Conservation (phyloP, 2,113 vertebrate species). For the Tychaedon coryphoeus region DNA sequence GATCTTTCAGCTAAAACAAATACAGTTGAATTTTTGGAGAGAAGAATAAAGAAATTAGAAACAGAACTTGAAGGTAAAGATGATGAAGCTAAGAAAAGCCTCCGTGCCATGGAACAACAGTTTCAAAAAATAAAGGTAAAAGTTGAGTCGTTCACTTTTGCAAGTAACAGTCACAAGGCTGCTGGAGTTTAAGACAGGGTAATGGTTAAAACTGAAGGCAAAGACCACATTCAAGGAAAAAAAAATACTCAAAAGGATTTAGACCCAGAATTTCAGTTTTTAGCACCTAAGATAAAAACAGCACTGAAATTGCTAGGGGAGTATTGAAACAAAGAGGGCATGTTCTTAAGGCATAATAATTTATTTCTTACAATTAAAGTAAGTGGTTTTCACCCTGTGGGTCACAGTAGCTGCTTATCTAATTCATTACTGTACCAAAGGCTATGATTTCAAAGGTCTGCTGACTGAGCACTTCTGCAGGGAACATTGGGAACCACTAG, state of each 20-base stretch:
- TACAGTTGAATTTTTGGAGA: slow-evolving; percentile 82
- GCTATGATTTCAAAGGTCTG: not conserved
- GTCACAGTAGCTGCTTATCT: not conserved
- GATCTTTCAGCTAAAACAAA: slow-evolving; percentile 54
- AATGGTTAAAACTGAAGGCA: not conserved
- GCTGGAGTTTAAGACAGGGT: not conserved
- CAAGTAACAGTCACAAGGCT: not conserved
- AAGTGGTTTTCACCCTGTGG: not conserved
- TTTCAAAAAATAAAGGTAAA: slow-evolving; percentile 90
- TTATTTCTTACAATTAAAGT: not conserved
- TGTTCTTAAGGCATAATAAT: not conserved
- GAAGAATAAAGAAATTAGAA: slow-evolving; percentile 86
- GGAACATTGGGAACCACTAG: not conserved
- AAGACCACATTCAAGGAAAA: not conserved
- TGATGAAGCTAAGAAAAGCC: slow-evolving; percentile 88
- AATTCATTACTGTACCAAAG: not conserved
- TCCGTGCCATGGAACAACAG: slow-evolving; percentile 88
- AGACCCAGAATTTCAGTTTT: not conserved
- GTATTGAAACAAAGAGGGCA: not conserved
- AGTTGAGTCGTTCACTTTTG: not conserved
- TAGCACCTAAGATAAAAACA: not conserved
- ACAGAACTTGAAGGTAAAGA: slow-evolving; percentile 87
- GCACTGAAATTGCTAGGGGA: not conserved
- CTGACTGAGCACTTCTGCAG: not conserved
- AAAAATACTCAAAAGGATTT: not conserved